These are phyloP conservation scores for Dryas iulia DNA, from an alignment of 1,140 invertebrate genomes.

Conservation along the genomic window DNA sequence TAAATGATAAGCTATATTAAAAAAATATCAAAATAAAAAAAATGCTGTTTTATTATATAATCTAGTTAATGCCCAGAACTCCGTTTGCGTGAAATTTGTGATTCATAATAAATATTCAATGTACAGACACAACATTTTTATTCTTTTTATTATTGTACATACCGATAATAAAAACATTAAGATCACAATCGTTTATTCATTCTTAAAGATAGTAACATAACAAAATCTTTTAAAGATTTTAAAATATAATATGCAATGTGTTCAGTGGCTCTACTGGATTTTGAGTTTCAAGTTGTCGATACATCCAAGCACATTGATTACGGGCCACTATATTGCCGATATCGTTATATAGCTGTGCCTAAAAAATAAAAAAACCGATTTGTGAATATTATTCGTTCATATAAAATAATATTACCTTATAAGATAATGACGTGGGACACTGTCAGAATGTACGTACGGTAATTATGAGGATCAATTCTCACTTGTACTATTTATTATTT, in stretches of 20 bases:
- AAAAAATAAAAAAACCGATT: conserved; percentile 55
- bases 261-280: conserved; percentile 78
- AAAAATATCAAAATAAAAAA: not conserved
- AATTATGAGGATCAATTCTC: too few relatives aligned
- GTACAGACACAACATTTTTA: too few relatives aligned
- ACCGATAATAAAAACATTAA: not conserved
- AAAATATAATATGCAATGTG: conserved; percentile 71
- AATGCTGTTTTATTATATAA: not conserved
- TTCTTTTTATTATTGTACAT: too few relatives aligned
- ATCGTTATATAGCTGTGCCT: conserved; percentile 85
- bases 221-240: conserved; percentile 30
- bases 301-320: conserved; percentile 88
- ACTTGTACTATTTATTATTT: too few relatives aligned
- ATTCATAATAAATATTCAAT: too few relatives aligned
- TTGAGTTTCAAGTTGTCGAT: conserved; percentile 85
- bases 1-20: conserved; percentile 82
- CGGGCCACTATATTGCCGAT: conserved; percentile 83
- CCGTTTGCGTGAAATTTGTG: too few relatives aligned
- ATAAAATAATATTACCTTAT: too few relatives aligned
- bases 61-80: too few relatives aligned
- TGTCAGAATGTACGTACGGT: too few relatives aligned
- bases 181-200: not conserved
- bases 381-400: not conserved
- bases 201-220: not conserved
- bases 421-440: too few relatives aligned